Base-by-base conservation (phyloP, 2,113 vertebrate species). In the Raja brachyura region DNA sequence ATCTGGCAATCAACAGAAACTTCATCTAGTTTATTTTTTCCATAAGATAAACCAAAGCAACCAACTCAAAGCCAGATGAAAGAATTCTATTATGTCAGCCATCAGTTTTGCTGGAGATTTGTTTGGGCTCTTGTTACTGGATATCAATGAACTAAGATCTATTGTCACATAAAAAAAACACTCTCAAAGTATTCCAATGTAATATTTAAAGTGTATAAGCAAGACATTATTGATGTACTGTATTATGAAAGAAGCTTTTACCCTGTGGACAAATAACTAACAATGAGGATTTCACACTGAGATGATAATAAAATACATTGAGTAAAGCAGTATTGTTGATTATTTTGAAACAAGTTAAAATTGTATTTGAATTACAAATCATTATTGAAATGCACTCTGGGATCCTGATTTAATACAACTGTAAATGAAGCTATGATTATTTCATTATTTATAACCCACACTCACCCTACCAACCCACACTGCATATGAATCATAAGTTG, bases 301-400 rank as follows among this genome's bases (percentile, higher is more conserved):
- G 66, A 20, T 66, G 63, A 70, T 20, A 90, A 18, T 70, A 31
- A 39, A 86, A 86, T 10, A 56, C 81, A 61, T 61, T 85, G 81
- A 28, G 54, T 59, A 22, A 81, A 2, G 56, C 20, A 63, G n/a
- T 66, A 66, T 66, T 88, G 16, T 7, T 63, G n/a, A 88, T 33
- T 68, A n/a, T 70, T 90, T 39, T 16, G 22, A 90, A 2, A 39
- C 20, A 90, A 90, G 61, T 31, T 63, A 63, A 90, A 90, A 61
- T 28, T 86, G 28, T n/a, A 59, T 86, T 86, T 86, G 54, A 86
- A 86, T 86, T 86, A 86, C 54, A 61, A 86, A 90, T 90, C 63
- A 90, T 48, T 39, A 28, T 70, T 90, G 31, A 90, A 90, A 90
- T 90, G 63, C n/a, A 70, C 25, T 90, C 66, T 7, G 22, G 7